Base-by-base conservation (phyloP, 2,888 invertebrate genomes). In the Hirtodrosophila duncani region DNA sequence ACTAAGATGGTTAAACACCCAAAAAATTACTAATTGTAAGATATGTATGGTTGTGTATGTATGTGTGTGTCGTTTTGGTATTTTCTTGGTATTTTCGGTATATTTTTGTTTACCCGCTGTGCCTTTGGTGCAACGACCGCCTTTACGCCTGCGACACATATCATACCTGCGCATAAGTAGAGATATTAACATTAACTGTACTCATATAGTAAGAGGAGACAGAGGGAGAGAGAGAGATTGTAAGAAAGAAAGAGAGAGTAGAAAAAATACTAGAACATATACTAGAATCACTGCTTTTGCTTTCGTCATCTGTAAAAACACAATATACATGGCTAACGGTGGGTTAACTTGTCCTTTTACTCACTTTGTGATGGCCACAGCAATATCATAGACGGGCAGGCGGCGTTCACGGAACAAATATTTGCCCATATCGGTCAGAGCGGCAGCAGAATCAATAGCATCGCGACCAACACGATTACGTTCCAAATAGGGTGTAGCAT, bases 81-180 rank as follows among this genome's bases (percentile, higher is more conserved):
- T 65, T 26, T 55, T n/a, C n/a, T 57, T 33, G 14, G 18, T 31
- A 45, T 18, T 59, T 46, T 39, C 38, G 17, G 34, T 52, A 53
- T 53, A 49, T 31, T 41, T 59, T 63, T 67, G 89, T 92, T 93
- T 96, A 97, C 97, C 97, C 90, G 97, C 97, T 88, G 97, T 97
- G 92, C 97, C 97, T 92, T 96, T 95, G 87, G 96, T 96, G 91
- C 97, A 97, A 90, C 96, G 93, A 88, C 96, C 96, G 89, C 96
- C 96, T 91, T 96, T 96, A 89, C 96, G 92, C 88, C 96, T 92
- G 86, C 97, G 93, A 91, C 97, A 97, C 96, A 97, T 96, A 92
- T 97, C 97, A 90, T 96, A 96, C 93, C 96, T 96, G 93, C 89
- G 72, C 74, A 78, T 75, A 56, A 71, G 62, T 70, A 78, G 60